Evolutionary conservation across 2,113 vertebrate species (phyloP), one percentile per base, ranked within the genome.

Genomic region (Eleginops maclovinus): DNA sequence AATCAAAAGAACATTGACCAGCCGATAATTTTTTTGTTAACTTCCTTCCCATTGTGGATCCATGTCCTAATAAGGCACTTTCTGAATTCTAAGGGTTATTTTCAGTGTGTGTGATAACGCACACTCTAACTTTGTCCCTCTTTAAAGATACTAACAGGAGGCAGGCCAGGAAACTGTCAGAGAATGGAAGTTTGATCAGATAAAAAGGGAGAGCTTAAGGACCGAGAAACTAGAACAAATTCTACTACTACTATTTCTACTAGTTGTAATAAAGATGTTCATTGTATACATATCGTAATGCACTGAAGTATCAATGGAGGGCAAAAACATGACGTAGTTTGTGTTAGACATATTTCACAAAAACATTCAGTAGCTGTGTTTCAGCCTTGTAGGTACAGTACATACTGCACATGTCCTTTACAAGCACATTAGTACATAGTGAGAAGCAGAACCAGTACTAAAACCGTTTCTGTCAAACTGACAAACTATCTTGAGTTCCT

Each of bases 41-140:
- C 94, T 94, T 82, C 94, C 95, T 95, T 95, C 94, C 93, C 92
- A 92, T 87, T 77, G 79, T 92, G 92, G 94, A 96, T 95, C 94
- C 95, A 94, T 97, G 95, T 91, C 97, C 97, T 96, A 97, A 99
- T 97, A 99, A 95, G 97, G 97, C 90, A 90, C 91, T 93, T 88
- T 90, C 93, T 95, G 95, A 96, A 96, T 96, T 98, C 95, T 0
- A 95, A 94, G 94, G 95, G 88, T 98, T 98, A 98, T 99, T 99
- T 98, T 88, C 83, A 98, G 97, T 95, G 89, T 92, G 89, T 96
- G 96, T 96, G 98, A 99, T 99, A 98, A 97, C 96, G 95, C 95
- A 94, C 94, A 90, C 93, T 89, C 86, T 67, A 58, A 82, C 81
- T 86, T 71, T 83, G 85, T 88, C 88, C 76, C 88, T 81, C 85